Conservation (phyloP, 1,140 invertebrate genomes). For the Leptinotarsa undecemlineata region DNA sequence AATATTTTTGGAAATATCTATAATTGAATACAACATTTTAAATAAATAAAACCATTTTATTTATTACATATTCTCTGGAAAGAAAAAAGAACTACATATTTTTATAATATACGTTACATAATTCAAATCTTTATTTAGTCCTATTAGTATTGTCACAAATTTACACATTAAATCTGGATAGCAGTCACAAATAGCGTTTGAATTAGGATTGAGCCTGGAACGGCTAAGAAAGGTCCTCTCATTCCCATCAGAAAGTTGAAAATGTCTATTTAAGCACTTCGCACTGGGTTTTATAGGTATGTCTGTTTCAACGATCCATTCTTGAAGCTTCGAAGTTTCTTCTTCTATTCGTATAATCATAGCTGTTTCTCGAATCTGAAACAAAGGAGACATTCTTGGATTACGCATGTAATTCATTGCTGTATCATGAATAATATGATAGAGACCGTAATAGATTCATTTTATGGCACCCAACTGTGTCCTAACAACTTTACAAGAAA, state of each 20-base stretch:
- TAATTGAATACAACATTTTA: conserved; percentile 9
- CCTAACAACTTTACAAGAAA: too few relatives aligned
- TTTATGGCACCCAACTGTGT: too few relatives aligned
- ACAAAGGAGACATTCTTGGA: not conserved
- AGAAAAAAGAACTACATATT: conserved; percentile 38
- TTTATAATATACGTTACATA: conserved; percentile 35
- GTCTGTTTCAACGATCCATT: not conserved
- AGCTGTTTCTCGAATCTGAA: conserved; percentile 2
- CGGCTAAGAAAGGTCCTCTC: conserved; percentile 9
- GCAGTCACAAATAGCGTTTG: conserved; percentile 42
- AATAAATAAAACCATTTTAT: conserved; percentile 48
- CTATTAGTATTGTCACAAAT: conserved; percentile 48
- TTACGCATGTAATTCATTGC: not conserved
- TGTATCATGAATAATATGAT: too few relatives aligned
- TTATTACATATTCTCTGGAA: conserved; percentile 40
- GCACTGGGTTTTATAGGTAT: not conserved
- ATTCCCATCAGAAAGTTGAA: not conserved
- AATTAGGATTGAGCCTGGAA: conserved; percentile 27
- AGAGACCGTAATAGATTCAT: too few relatives aligned
- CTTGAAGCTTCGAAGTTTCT: not conserved
- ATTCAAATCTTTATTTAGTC: conserved; percentile 35
- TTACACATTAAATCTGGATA: conserved; percentile 42
- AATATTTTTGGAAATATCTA: too few relatives aligned
- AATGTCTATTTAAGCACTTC: conserved; percentile 9
- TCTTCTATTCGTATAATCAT: not conserved